Evolutionary conservation across 2,888 invertebrate genomes (phyloP), one percentile per base, ranked within the genome.

Genomic region (Eudasyphora cyanicolor): DNA sequence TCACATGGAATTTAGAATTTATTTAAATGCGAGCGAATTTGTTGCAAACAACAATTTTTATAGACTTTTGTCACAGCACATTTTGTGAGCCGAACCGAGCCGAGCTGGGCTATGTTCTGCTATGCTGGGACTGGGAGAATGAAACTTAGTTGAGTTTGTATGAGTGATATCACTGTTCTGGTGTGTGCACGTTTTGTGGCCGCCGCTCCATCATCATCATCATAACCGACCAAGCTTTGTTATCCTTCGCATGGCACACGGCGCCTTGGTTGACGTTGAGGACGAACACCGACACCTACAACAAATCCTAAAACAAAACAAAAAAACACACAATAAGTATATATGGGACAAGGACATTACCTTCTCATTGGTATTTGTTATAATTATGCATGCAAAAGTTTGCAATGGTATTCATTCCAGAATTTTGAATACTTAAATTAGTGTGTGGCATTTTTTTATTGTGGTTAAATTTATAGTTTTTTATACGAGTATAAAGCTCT

Each of bases 301-400:
- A 24, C 2, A 54, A 54, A n/a, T n/a, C n/a, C n/a, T n/a, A n/a
- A 19, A 21, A 21, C 1, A 54, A 54, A 1, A 21, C 17, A 24
- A 24, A 54, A 21, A 54, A 49, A 49, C 19, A 51, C 8, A 51
- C 42, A 57, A 29, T 51, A 24, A 69, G 64, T 64, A 54, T 81
- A 84, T 78, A 84, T 84, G 75, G 81, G 84, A 19, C 84, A 84
- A 84, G 84, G 84, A 78, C 84, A 76, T 76, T 71, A 78, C 80
- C 78, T n/a, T n/a, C n/a, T 64, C 67, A 19, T 42, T 67, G 67
- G 14, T 32, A 35, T 35, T 35, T 64, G 21, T 38, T 38, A 71
- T 71, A 75, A 81, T 81, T 81, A 78, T 76, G 75, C 77, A 70
- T 54, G 67, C 67, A 67, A 24, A 67, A 67, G 67, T 67, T 67